A percentile compares a stretch with the other conserved stretches of the same genome.
phyloP scores from a whole-genome alignment of 2,113 vertebrate genomes.

The Orcinus orca region DNA sequence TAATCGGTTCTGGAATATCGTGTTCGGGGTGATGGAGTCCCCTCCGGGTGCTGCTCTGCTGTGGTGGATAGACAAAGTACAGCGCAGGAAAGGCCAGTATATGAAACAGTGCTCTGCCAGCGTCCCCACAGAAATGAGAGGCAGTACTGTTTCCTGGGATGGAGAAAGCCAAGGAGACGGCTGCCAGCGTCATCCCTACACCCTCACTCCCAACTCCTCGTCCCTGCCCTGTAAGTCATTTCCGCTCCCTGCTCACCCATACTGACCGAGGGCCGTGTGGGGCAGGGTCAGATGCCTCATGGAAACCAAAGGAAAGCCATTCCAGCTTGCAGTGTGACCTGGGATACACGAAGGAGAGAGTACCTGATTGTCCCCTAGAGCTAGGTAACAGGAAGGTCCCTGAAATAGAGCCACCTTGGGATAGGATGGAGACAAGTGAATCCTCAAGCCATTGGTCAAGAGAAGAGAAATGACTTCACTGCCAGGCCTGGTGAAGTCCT shows the following conservation, averaged over 20 bases:
- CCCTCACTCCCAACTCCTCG: rapidly evolving
- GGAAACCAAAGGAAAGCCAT: background rate
- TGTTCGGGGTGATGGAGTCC: background rate
- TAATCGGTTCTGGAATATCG: background rate
- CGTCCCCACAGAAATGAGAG: rapidly evolving
- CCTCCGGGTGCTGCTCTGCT: background rate
- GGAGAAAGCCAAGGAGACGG: rapidly evolving
- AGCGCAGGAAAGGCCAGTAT: background rate
- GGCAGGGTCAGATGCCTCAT: too few relatives aligned
- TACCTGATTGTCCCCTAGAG: background rate
- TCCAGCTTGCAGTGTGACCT: background rate
- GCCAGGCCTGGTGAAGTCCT: background rate
- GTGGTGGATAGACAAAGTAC: background rate
- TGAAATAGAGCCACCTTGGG: background rate
- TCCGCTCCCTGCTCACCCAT: background rate
- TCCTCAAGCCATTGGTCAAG: background rate
- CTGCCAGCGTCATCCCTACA: background rate
- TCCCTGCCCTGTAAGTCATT: background rate
- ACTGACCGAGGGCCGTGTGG: background rate
- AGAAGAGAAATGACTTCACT: background rate
- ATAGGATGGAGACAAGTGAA: background rate
- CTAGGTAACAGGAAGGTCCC: too few relatives aligned
- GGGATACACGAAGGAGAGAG: background rate
- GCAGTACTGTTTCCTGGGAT: rapidly evolving
- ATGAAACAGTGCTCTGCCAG: rapidly evolving